These are phyloP conservation scores for Zaprionus ornatus DNA, from an alignment of 1,140 invertebrate genomes.

Conservation along the genomic window DNA sequence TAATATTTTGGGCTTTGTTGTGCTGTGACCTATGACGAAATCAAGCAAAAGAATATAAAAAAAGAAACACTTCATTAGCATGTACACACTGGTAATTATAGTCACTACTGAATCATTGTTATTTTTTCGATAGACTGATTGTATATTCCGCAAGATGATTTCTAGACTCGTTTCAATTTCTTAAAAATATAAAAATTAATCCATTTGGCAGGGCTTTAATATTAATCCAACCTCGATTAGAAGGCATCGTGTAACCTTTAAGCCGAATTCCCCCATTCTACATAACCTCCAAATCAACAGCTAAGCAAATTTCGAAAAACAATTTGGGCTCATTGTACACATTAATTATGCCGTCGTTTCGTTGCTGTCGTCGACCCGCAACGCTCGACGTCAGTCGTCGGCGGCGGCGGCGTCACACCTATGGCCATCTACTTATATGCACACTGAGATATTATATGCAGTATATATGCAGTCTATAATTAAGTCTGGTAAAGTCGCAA, in stretches of 20 bases:
- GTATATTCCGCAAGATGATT: background rate
- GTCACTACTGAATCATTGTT: background rate
- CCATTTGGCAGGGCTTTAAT: background rate
- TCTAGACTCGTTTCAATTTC: background rate
- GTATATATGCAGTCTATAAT: constrained; percentile 53
- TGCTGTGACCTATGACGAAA: constrained; percentile 24
- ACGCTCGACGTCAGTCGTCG: background rate
- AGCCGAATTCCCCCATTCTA: background rate
- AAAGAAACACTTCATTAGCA: constrained; percentile 2
- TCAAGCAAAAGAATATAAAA: background rate
- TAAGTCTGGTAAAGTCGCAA: constrained; percentile 48
- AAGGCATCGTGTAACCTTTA: background rate
- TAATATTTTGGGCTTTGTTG: background rate
- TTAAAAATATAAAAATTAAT: background rate
- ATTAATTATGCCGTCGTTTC: constrained; percentile 59
- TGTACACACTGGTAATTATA: constrained; percentile 4
- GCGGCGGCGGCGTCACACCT: constrained; percentile 42
- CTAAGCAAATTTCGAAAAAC: constrained; percentile 19
- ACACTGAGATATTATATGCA: background rate
- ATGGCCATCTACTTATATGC: constrained; percentile 15
- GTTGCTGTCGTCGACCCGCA: constrained; percentile 32
- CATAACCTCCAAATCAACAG: constrained; percentile 5
- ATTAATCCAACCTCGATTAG: background rate
- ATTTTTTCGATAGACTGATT: background rate
- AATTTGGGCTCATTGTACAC: constrained; percentile 34